Percentiles rank a stretch among this genome's conserved stretches.
Evolutionary conservation across 2,888 invertebrate genomes (phyloP).

Genomic region (Lymantria monacha): DNA sequence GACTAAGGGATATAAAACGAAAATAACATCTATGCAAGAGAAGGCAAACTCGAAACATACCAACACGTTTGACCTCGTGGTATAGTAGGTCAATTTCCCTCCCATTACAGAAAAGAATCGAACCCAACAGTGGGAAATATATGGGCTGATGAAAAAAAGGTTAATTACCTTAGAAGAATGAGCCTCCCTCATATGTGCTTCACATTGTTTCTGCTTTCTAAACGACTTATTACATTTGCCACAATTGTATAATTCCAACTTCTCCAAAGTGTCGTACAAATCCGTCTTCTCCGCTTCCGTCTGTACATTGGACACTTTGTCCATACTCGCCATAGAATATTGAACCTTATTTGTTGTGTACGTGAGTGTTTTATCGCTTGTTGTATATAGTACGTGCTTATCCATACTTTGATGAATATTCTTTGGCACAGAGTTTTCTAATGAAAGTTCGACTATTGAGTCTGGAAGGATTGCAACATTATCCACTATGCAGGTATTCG

Average conservation of each 20-base stretch:
- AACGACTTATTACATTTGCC: constrained; percentile 80
- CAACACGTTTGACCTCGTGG: no score
- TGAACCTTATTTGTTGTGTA: constrained; percentile 61
- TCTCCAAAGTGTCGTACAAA: constrained; percentile 60
- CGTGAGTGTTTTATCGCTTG: constrained; percentile 58
- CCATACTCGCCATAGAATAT: constrained; percentile 65
- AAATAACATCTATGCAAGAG: no score
- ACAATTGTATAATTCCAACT: constrained; percentile 62
- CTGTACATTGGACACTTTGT: constrained; percentile 45
- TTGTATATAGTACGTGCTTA: constrained; percentile 66
- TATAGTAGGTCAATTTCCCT: no score
- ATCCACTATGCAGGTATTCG: constrained; percentile 72
- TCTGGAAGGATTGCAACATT: constrained; percentile 70
- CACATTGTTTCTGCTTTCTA: constrained; percentile 84
- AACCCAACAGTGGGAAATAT: no score
- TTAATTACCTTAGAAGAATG: constrained; percentile 65
- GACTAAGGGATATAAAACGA: no score
- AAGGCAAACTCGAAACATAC: no score
- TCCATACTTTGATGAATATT: constrained; percentile 70
- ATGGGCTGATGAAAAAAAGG: not conserved
- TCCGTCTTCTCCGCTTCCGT: constrained; percentile 52
- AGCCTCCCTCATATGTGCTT: constrained; percentile 82
- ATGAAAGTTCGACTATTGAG: constrained; percentile 71
- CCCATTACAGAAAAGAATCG: no score
- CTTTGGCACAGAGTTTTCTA: constrained; percentile 71